phyloP scores from a whole-genome alignment of 2,797 vertebrate species.

The Hirundo rustica region DNA sequence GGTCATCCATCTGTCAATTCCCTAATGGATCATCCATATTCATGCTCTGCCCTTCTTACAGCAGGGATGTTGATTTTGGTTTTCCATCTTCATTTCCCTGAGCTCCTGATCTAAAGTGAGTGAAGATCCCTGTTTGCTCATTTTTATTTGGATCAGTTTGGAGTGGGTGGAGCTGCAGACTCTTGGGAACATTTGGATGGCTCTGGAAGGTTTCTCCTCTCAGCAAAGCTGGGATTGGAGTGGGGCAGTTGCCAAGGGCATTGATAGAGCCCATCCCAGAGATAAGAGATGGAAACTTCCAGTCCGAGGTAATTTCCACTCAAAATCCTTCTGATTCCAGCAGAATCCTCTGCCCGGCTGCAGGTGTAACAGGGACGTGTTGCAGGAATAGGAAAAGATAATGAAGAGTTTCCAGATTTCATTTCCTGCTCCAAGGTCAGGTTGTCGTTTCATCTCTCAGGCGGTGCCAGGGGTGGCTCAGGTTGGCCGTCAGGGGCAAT shows the following conservation, averaged over 20 bases:
- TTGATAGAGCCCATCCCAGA: no score
- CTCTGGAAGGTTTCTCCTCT: background rate
- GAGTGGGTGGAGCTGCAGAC: background rate
- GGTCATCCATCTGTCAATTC: constrained; percentile 27
- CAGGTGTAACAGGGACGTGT: accelerated
- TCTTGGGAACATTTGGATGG: accelerated
- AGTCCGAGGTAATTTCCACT: background rate
- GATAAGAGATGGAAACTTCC: background rate
- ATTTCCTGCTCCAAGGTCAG: background rate
- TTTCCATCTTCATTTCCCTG: constrained; percentile 21
- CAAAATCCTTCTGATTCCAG: background rate
- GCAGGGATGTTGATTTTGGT: constrained; percentile 16
- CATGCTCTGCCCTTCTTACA: background rate
- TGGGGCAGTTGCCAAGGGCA: accelerated
- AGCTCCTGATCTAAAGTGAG: background rate
- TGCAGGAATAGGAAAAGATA: background rate
- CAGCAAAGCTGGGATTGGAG: background rate
- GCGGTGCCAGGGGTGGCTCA: background rate
- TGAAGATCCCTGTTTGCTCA: background rate
- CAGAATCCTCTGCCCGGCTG: background rate
- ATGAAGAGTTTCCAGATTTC: background rate
- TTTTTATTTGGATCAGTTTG: background rate
- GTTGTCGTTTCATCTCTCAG: background rate
- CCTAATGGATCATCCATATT: background rate
- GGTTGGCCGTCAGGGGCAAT: background rate